phyloP scores from a whole-genome alignment of 2,113 vertebrate species.

The Acrocephalus arundinaceus region DNA sequence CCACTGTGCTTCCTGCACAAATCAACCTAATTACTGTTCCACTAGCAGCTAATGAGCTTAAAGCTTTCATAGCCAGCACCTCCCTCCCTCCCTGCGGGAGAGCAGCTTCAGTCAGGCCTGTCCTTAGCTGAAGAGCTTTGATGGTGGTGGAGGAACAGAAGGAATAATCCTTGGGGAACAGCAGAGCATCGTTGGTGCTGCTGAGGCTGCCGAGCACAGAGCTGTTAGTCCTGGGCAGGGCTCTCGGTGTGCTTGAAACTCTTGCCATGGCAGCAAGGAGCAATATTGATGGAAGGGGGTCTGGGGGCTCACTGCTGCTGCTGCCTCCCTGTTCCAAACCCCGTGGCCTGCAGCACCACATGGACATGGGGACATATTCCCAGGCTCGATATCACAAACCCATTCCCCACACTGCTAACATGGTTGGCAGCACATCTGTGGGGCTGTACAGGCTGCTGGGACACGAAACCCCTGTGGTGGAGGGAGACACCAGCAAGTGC shows the following conservation, averaged over 20 bases:
- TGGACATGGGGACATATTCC: fast-evolving
- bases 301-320: neutral
- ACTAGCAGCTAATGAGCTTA: constrained; percentile 30
- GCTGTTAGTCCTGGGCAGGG: neutral
- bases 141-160: neutral
- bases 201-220: neutral
- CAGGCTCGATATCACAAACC: fast-evolving
- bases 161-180: neutral
- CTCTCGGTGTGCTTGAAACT: fast-evolving
- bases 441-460: neutral
- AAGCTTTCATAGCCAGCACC: neutral
- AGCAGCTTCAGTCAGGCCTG: neutral
- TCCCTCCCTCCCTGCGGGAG: neutral
- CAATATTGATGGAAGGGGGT: neutral
- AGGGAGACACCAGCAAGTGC: neutral
- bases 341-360: neutral
- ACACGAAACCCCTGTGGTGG: fast-evolving
- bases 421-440: neutral
- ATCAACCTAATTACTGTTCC: neutral
- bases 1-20: neutral
- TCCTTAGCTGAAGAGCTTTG: neutral
- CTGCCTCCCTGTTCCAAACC: neutral
- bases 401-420: neutral
- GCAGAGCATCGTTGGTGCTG: fast-evolving
- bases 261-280: fast-evolving